phyloP scores from a whole-genome alignment of 1,140 invertebrate genomes.

The Drosophila nebulosa region DNA sequence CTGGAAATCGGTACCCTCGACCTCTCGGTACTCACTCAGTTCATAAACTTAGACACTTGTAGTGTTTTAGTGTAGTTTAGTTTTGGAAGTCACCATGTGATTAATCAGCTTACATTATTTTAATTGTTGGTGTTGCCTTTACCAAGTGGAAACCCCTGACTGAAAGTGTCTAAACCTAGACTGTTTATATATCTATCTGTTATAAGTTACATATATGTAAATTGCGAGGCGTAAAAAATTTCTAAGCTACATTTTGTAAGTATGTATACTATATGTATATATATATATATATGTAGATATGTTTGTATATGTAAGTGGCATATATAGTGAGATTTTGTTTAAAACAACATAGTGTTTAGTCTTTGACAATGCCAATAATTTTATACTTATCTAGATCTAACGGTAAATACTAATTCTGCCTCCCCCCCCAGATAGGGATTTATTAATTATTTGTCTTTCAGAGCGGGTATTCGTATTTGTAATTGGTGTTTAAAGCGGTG shows the following conservation, averaged over 20 bases:
- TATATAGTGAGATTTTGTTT: slow-evolving; percentile 20
- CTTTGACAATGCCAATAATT: slow-evolving; percentile 28
- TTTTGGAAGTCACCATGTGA: slow-evolving; percentile 1
- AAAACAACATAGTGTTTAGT: slow-evolving; percentile 33
- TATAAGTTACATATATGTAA: background rate
- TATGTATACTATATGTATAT: background rate
- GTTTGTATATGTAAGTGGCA: background rate
- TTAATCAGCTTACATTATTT: background rate
- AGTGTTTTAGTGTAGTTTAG: background rate
- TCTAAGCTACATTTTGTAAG: background rate
- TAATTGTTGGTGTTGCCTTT: background rate
- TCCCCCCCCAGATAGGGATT: background rate
- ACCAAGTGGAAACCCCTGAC: background rate
- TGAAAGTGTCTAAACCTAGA: background rate
- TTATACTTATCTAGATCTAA: background rate
- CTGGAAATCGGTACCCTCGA: background rate
- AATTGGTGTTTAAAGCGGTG: slow-evolving; percentile 14
- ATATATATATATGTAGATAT: background rate
- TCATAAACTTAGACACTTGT: background rate
- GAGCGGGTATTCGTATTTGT: background rate
- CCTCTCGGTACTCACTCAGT: background rate
- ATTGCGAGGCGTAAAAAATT: slow-evolving; percentile 25
- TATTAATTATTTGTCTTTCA: background rate
- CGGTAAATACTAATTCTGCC: background rate
- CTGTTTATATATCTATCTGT: background rate